phyloP scores from a whole-genome alignment of 1,140 invertebrate species.

The Zaprionus vittiger region DNA sequence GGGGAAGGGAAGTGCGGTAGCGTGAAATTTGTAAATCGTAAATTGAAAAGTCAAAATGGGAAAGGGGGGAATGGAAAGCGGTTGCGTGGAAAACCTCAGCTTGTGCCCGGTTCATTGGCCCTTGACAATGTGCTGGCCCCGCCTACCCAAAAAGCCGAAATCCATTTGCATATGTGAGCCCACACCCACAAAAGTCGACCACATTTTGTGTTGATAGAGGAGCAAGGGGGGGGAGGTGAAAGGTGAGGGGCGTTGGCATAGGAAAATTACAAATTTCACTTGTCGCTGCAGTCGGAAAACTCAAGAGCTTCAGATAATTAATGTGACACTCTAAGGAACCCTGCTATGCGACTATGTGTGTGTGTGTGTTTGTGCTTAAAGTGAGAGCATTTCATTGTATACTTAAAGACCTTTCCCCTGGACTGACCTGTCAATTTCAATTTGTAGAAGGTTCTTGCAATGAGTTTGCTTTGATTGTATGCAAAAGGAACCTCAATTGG shows the following conservation, averaged over 20 bases:
- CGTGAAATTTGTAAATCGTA: constrained; percentile 48
- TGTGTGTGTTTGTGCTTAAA: neutral
- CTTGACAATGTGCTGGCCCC: constrained; percentile 20
- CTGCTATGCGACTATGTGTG: neutral
- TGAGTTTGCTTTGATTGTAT: neutral
- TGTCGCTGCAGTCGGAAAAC: constrained; percentile 43
- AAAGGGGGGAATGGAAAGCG: neutral
- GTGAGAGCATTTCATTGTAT: constrained; percentile 26
- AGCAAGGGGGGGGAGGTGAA: constrained; percentile 21
- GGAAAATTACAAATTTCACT: constrained; percentile 62
- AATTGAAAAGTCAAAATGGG: constrained; percentile 13
- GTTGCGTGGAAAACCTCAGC: neutral
- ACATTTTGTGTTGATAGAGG: constrained; percentile 1
- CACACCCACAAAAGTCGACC: constrained; percentile 40
- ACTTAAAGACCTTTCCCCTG: neutral
- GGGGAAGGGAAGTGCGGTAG: neutral
- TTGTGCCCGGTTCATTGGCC: constrained; percentile 63
- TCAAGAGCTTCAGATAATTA: constrained; percentile 48
- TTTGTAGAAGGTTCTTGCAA: neutral
- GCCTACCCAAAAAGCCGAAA: constrained; percentile 40
- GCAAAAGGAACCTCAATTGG: neutral
- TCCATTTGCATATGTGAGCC: constrained; percentile 71
- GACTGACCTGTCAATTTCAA: neutral
- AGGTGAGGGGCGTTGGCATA: neutral
- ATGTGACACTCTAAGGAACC: constrained; percentile 43